A percentile compares a stretch with the other conserved stretches of the same genome.
These are phyloP conservation scores for Sarotherodon lohbergeri DNA, from an alignment of 2,113 vertebrate species.

Conservation along the genomic window DNA sequence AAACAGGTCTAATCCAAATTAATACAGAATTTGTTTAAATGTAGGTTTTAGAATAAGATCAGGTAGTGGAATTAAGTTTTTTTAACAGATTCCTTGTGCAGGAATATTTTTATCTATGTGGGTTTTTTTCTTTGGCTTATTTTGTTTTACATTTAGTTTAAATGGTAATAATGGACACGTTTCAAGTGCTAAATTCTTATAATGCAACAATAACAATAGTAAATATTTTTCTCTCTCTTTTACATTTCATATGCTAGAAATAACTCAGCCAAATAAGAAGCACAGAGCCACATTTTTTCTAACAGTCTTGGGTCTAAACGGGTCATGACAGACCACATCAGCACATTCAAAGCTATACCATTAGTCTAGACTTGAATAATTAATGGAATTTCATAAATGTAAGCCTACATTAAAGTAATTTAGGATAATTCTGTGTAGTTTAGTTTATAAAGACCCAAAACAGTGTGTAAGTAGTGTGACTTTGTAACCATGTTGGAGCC, in stretches of 20 bases:
- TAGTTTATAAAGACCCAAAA: not conserved
- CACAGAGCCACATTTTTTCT: not conserved
- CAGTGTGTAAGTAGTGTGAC: not conserved
- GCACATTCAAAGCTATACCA: not conserved
- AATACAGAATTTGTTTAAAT: not conserved
- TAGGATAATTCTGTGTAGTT: not conserved
- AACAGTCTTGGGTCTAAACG: not conserved
- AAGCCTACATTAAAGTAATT: not conserved
- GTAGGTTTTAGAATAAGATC: not conserved
- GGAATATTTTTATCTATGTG: no score
- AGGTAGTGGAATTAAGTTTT: not conserved
- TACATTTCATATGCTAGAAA: not conserved
- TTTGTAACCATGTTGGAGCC: not conserved
- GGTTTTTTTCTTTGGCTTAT: accelerated
- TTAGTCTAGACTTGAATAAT: not conserved
- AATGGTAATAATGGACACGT: not conserved
- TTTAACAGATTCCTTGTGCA: no score
- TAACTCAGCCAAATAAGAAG: not conserved
- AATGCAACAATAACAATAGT: not conserved
- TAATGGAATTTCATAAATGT: not conserved
- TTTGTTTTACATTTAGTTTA: not conserved
- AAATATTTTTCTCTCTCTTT: not conserved
- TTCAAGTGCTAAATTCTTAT: not conserved
- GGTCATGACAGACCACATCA: not conserved
- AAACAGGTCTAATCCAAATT: not conserved